These are phyloP conservation scores for Cephus nigrinus DNA, from an alignment of 2,888 invertebrate genomes.

Conservation along the genomic window DNA sequence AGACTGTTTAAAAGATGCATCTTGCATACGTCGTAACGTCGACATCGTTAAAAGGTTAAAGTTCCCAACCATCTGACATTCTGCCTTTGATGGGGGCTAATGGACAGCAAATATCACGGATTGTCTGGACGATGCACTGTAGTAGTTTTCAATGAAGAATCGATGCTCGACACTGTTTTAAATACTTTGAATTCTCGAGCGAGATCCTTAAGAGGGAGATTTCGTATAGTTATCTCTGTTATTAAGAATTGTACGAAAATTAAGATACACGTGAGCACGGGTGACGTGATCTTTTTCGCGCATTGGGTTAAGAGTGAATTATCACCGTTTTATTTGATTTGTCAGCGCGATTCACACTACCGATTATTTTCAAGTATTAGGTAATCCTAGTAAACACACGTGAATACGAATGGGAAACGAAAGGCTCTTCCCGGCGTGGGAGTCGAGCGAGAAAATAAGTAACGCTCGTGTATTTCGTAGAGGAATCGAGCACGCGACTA, in stretches of 20 bases:
- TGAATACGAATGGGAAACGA: not conserved
- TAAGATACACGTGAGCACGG: not conserved
- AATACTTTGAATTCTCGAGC: not conserved
- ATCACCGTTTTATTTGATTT: not conserved
- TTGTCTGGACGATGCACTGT: not conserved
- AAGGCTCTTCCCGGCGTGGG: not conserved
- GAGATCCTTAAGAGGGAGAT: not conserved
- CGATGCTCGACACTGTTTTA: not conserved
- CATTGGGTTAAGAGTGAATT: not conserved
- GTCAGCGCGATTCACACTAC: not conserved
- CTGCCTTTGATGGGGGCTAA: not conserved
- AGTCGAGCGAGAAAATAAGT: not conserved
- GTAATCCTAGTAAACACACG: not conserved
- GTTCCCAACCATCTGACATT: not conserved
- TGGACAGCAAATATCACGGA: not conserved
- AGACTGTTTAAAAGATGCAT: not conserved
- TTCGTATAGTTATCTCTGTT: not conserved
- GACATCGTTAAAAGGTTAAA: not conserved
- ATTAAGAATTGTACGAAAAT: not conserved
- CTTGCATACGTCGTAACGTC: not conserved
- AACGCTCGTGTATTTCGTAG: not conserved
- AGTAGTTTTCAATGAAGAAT: not conserved
- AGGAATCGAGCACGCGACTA: not conserved
- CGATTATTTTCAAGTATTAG: not conserved
- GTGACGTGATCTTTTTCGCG: not conserved